A percentile compares a stretch with the other conserved stretches of the same genome.
Conservation (phyloP, 2,888 invertebrate genomes). For the Diogma glabrata region DNA sequence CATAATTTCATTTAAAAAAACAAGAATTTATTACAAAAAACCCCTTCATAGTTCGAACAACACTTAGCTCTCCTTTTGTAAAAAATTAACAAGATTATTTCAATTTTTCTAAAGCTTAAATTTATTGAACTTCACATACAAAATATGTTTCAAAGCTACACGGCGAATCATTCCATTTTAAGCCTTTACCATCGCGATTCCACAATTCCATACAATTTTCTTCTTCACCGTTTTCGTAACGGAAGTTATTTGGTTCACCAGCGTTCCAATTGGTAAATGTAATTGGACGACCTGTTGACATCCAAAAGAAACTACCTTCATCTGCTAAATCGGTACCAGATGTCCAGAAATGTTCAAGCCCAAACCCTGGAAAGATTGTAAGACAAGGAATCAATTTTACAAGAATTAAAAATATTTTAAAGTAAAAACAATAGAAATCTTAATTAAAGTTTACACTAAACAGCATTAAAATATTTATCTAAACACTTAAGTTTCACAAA, state of each 20-base stretch:
- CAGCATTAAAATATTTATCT: too few species aligned
- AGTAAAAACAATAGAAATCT: too few species aligned
- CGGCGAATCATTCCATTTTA: constrained; percentile 90
- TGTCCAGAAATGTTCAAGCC: constrained; percentile 88
- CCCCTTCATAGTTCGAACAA: too few species aligned
- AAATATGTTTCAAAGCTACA: constrained; percentile 89
- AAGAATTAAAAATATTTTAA: too few species aligned
- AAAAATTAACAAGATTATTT: too few species aligned
- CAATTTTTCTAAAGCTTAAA: too few species aligned
- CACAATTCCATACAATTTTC: constrained; percentile 85
- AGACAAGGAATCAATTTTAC: too few species aligned
- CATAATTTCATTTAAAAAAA: too few species aligned
- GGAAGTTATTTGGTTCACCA: constrained; percentile 88
- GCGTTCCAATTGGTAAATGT: constrained; percentile 91
- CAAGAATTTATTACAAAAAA: too few species aligned
- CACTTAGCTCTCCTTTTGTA: too few species aligned
- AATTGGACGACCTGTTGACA: constrained; percentile 78
- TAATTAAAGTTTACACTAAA: too few species aligned
- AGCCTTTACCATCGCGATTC: constrained; percentile 81
- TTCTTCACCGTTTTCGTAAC: constrained; percentile 79
- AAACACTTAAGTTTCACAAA: too few species aligned
- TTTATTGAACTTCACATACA: constrained; percentile 66
- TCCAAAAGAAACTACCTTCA: constrained; percentile 87
- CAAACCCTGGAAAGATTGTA: constrained; percentile 57
- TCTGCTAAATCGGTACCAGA: constrained; percentile 85